Evolutionary conservation across 2,797 vertebrate genomes (phyloP).

Genomic region (Sebastes paucispinis): DNA sequence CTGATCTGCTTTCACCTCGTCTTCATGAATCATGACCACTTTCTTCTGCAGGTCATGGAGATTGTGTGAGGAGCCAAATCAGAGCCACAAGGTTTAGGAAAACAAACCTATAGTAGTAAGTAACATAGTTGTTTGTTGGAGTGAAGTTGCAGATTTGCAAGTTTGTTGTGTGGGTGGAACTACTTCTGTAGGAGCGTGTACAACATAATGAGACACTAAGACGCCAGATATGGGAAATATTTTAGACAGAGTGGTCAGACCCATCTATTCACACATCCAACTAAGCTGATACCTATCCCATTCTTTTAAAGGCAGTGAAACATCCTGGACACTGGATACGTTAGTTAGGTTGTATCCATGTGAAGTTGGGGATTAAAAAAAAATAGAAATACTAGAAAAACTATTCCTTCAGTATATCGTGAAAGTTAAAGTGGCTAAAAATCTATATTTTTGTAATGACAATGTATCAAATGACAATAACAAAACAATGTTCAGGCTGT

Average conservation of each 20-base stretch:
- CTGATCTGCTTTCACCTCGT: constrained; percentile 60
- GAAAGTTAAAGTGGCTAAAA: background rate
- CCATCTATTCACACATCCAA: background rate
- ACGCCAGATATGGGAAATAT: background rate
- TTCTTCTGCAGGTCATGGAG: constrained; percentile 26
- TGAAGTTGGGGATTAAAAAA: background rate
- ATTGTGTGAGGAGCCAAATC: constrained; percentile 4
- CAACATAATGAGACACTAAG: background rate
- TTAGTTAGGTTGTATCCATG: background rate
- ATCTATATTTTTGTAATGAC: background rate
- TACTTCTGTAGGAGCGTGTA: too few relatives aligned
- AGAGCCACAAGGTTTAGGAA: background rate
- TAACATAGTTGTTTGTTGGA: background rate
- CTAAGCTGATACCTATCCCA: background rate
- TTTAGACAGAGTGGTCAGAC: background rate
- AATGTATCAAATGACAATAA: background rate
- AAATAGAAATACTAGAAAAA: background rate
- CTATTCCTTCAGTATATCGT: background rate
- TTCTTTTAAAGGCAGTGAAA: background rate
- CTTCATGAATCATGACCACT: constrained; percentile 35
- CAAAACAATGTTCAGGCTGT: background rate
- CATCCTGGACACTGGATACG: background rate
- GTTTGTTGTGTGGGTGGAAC: background rate
- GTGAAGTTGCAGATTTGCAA: background rate
- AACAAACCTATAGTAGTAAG: background rate